Conservation (phyloP, 92 coral and sea anemone genomes). For the Blastomussa wellsi region DNA sequence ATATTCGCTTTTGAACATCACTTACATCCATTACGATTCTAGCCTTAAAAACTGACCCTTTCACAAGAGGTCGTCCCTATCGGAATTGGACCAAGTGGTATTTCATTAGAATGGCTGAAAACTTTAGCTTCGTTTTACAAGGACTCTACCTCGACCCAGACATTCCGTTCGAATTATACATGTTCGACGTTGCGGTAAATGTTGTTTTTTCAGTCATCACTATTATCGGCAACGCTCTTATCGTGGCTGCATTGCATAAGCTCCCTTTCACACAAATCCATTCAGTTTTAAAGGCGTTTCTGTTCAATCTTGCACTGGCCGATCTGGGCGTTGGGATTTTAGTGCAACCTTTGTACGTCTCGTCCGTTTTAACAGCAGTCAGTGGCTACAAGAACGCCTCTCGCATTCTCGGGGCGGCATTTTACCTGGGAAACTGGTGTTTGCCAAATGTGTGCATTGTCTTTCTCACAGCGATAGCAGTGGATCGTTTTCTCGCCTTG, state of each 20-base stretch:
- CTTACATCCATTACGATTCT: not conserved
- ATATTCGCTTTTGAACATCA: not conserved
- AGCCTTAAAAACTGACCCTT: not conserved
- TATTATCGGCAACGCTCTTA: constrained; percentile 5
- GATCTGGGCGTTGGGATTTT: constrained; percentile 14
- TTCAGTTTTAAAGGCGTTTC: constrained; percentile 24
- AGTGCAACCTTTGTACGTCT: constrained; percentile 28
- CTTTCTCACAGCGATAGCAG: constrained; percentile 12
- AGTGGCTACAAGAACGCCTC: not conserved
- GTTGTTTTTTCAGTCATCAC: constrained; percentile 13
- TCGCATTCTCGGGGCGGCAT: constrained; percentile 16
- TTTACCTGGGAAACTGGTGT: constrained; percentile 26
- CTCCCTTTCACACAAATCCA: not conserved
- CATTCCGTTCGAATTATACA: constrained; percentile 12
- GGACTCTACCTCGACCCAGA: not conserved
- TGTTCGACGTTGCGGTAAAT: constrained; percentile 24
- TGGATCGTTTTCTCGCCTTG: constrained; percentile 31
- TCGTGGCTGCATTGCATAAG: constrained; percentile 20
- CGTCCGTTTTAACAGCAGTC: constrained; percentile 11
- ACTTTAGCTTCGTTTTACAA: constrained; percentile 6
- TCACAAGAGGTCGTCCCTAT: not conserved
- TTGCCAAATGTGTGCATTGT: constrained; percentile 8
- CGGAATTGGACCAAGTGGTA: not conserved
- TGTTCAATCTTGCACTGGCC: constrained; percentile 28
- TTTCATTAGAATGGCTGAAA: constrained; percentile 9